Conservation (phyloP, 2,113 vertebrate species). For the Xyrauchen texanus region DNA sequence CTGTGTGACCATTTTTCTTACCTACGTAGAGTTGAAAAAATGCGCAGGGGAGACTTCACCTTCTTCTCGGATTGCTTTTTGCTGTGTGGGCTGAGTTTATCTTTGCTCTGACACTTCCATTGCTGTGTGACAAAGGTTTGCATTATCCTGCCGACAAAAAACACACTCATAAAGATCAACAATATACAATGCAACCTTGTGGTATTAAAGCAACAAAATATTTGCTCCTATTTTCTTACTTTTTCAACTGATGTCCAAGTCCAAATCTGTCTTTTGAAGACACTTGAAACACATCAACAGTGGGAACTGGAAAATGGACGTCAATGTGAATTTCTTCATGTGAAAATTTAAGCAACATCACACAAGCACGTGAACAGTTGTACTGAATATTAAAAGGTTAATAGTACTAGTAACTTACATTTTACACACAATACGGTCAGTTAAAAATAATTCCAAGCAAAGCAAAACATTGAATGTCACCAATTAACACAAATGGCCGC, state of each 20-base stretch:
- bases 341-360: no score
- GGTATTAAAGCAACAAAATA: neutral
- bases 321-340: neutral
- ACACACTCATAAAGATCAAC: neutral
- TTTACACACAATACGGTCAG: no score
- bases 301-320: constrained; percentile 75
- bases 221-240: constrained; percentile 66
- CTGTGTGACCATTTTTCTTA: constrained; percentile 56
- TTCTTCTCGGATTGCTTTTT: constrained; percentile 87
- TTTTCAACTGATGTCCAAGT: constrained; percentile 88
- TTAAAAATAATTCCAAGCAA: no score
- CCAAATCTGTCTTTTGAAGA: constrained; percentile 89
- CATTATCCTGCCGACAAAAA: constrained; percentile 79
- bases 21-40: constrained; percentile 91
- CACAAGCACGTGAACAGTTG: no score
- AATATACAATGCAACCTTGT: neutral
- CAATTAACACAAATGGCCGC: no score
- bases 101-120: constrained; percentile 86
- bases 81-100: constrained; percentile 82
- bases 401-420: no score
- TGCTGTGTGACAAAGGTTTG: constrained; percentile 90
- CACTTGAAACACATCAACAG: constrained; percentile 89
- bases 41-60: constrained; percentile 88
- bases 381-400: no score
- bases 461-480: no score